Conservation (phyloP, 2,113 vertebrate species). For the Oreotrochilus melanogaster region DNA sequence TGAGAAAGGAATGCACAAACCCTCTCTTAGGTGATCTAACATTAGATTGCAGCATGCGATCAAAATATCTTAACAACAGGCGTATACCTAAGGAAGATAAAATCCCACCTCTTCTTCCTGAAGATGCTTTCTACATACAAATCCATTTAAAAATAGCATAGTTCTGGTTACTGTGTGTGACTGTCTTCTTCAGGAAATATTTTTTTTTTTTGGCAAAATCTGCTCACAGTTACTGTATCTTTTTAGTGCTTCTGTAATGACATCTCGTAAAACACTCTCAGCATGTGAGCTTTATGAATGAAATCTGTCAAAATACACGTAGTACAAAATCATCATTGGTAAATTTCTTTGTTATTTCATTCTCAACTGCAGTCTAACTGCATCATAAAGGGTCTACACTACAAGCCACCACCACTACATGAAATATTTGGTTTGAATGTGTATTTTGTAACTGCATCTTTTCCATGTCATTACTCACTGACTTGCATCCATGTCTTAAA, state of each 20-base stretch:
- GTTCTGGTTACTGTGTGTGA: not conserved
- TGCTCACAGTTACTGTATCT: not conserved
- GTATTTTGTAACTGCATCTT: not conserved
- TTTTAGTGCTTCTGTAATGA: conserved; percentile 9
- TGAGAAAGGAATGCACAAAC: conserved; percentile 21
- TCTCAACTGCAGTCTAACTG: not conserved
- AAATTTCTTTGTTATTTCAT: not conserved
- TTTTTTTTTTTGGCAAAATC: conserved; percentile 15
- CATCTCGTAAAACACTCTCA: not conserved
- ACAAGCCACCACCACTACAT: not conserved
- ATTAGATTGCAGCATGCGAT: not conserved
- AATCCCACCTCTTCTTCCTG: conserved; percentile 6
- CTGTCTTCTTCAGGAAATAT: not conserved
- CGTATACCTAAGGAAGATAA: not conserved
- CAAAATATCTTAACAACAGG: not conserved
- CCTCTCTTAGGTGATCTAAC: not conserved
- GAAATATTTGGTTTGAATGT: not conserved
- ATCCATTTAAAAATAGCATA: not conserved
- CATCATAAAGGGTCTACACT: not conserved
- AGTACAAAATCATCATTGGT: not conserved
- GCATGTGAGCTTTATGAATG: conserved; percentile 44
- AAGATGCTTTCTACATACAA: conserved; percentile 29
- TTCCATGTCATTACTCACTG: not conserved
- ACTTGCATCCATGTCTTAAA: not conserved
- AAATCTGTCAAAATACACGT: not conserved